Conservation (phyloP, 2,797 vertebrate species). For the Gymnothorax javanicus region DNA sequence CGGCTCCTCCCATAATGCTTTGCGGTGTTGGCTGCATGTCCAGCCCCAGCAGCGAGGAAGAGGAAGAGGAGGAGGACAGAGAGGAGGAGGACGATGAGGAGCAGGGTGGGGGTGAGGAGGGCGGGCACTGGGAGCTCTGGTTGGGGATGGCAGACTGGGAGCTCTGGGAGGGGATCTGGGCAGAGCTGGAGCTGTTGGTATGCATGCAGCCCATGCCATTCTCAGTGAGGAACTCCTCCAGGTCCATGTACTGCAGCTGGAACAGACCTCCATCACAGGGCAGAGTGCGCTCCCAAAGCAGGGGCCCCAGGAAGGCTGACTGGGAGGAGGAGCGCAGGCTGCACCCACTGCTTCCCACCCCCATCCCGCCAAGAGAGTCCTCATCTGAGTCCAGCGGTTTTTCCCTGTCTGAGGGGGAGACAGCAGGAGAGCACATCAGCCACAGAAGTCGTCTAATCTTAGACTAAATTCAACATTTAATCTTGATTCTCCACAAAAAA, state of each 20-base stretch:
- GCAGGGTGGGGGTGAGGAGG: conserved; percentile 65
- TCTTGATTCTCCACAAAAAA: no score
- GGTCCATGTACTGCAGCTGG: conserved; percentile 91
- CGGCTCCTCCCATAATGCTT: conserved; percentile 71
- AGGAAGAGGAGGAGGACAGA: conserved; percentile 66
- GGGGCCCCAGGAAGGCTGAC: conserved; percentile 77
- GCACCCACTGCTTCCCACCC: conserved; percentile 52
- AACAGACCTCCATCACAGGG: conserved; percentile 83
- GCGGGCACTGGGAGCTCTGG: conserved; percentile 69
- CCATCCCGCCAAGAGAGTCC: conserved; percentile 62
- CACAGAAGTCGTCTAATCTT: no score
- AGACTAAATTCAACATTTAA: no score
- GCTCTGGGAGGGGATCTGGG: conserved; percentile 77
- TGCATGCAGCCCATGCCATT: conserved; percentile 80
- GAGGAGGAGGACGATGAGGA: conserved; percentile 70
- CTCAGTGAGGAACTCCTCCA: conserved; percentile 86
- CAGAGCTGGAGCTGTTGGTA: conserved; percentile 68
- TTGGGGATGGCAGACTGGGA: conserved; percentile 67
- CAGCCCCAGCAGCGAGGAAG: conserved; percentile 79
- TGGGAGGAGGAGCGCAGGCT: conserved; percentile 69
- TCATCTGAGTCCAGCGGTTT: conserved; percentile 74
- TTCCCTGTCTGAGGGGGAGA: conserved; percentile 68
- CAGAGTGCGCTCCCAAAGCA: conserved; percentile 88
- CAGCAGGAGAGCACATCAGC: neutral
- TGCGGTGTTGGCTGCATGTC: conserved; percentile 76